Conservation (phyloP, 2,797 vertebrate genomes). For the Chelonia mydas region DNA sequence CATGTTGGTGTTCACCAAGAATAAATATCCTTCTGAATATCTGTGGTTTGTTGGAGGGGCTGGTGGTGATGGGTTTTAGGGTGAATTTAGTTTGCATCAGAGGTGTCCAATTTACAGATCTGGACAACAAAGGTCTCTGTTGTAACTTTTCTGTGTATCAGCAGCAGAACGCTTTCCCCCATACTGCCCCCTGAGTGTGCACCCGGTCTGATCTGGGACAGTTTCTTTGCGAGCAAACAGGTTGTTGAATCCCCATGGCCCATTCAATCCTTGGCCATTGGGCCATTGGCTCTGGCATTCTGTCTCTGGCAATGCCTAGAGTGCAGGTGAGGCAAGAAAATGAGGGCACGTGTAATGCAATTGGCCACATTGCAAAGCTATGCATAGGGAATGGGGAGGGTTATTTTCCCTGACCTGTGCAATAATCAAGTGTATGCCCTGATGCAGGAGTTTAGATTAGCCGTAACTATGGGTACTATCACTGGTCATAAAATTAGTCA, state of each 20-base stretch:
- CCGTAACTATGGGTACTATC: background rate
- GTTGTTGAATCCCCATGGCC: background rate
- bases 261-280: background rate
- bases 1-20: background rate
- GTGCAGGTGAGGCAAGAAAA: background rate
- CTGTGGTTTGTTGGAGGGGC: background rate
- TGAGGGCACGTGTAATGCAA: background rate
- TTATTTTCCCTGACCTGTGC: background rate
- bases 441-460: background rate
- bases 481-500: background rate
- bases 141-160: background rate
- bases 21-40: background rate
- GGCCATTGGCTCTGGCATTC: background rate
- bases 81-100: background rate
- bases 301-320: background rate
- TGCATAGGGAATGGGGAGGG: background rate
- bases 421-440: background rate
- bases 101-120: background rate
- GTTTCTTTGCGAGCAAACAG: background rate
- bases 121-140: background rate
- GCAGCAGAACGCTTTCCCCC: background rate
- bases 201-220: background rate
- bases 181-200: background rate
- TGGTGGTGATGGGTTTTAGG: fast-evolving
- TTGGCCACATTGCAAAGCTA: background rate